Evolutionary conservation across 2,797 vertebrate species (phyloP), one percentile per base, ranked within the genome.

Genomic region (Salarias fasciatus): DNA sequence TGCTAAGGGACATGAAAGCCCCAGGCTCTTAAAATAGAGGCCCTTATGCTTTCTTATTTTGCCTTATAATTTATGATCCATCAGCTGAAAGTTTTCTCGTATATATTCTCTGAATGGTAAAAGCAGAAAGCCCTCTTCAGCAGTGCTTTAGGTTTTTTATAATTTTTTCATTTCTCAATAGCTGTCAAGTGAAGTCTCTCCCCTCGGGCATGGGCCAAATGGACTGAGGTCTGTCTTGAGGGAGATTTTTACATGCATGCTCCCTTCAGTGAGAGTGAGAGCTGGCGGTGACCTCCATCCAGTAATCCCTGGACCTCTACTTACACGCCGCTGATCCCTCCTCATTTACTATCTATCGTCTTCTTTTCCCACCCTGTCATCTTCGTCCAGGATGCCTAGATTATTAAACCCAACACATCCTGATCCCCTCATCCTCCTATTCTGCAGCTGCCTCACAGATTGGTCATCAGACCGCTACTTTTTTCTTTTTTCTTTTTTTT

Each of bases 221-320:
- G 61, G 14, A 59, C 59, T 18, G 28, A 6, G 15, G 54, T 53
- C 41, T 8, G 2, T 65, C 46, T 68, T 48, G 35, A 41, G 66
- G 60, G 75, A 24, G 67, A 79, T 72, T 84, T 80, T 61, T 72
- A 40, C 70, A 73, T 70, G 67, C 69, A 53, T 75, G 75, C 72
- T 60, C 24, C 57, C 28, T 11, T 63, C 75, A 77, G 49, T 13
- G 59, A 72, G 70, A 63, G 54, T 15, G 5, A 48, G 56, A 65
- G 63, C 54, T 48, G 13, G 57, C 45, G 2, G 2, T 80, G 83
- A 88, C 85, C 85, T 80, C 79, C 65, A 60, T 63, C 63, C 74
- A 13, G 38, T 88, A 91, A 89, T 89, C 89, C 86, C 49, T 53
- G 63, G 72, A 84, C 83, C 77, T 86, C 71, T 54, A 65, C 83